Base-by-base conservation (phyloP, 2,888 invertebrate species). In the Geophilus truncorum region DNA sequence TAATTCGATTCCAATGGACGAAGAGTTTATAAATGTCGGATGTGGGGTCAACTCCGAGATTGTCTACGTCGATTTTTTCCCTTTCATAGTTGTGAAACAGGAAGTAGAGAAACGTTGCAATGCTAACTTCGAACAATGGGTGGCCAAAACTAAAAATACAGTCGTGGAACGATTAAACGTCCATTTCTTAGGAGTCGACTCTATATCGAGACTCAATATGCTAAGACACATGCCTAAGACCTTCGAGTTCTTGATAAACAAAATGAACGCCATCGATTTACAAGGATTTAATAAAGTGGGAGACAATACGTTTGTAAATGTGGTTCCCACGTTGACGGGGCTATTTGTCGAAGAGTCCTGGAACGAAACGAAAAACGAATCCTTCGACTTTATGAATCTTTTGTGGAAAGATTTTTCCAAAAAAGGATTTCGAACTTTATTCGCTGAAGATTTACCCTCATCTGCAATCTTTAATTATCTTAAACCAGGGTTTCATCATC, bases 151-250 rank as follows among this genome's bases (percentile, higher is more conserved):
- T 3, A 5, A 32, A 18, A 40, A 36, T n/a, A 23, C 12, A 1
- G 76, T 80, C 10, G n/a, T 23, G 9, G 80, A 81, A 15, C 23
- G 81, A 18, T 87, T 92, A 18, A 93, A 92, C 85, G 91, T 96
- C 0, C 87, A 96, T 34, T 88, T 95, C 85, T 86, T 97, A 21
- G 96, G 95, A 51, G 92, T 96, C 84, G 95, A 96, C 85, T 93
- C 94, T 75, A 92, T 96, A 84, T 95, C 96, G 0, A 88, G 94
- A 81, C 88, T 93, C 62, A 94, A 95, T 85, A 90, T 94, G 81
- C 89, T 91, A 25, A 90, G 94, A 79, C 91, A 93, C 9, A 92
- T 96, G 91, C 92, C 92, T 0, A 89, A 90, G 84, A 94, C 94
- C 0, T 89, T 90, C 0, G 87, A 89, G 18, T 92, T 91, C 85